Conservation (phyloP, 1,140 invertebrate species). For the Ceratina australensis region DNA sequence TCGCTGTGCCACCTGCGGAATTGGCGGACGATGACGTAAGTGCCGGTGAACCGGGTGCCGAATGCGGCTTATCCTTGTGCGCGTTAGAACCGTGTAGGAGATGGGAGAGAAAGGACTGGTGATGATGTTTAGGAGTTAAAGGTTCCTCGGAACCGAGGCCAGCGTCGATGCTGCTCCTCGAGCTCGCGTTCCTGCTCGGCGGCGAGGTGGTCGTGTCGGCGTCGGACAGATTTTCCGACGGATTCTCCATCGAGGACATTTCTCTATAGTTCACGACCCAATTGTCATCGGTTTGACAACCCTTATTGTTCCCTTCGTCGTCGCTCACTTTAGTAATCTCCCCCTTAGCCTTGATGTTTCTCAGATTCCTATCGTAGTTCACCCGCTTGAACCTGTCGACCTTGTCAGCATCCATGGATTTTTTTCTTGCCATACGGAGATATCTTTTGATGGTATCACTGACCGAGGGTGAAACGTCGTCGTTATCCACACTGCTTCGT, state of each 20-base stretch:
- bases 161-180: constrained; percentile 80
- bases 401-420: constrained; percentile 89
- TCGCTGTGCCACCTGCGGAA: constrained; percentile 82
- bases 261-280: constrained; percentile 82
- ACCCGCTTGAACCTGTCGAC: constrained; percentile 91
- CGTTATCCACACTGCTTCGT: constrained; percentile 88
- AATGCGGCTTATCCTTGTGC: constrained; percentile 78
- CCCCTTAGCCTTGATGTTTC: constrained; percentile 90
- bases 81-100: constrained; percentile 82
- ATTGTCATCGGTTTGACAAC: constrained; percentile 86
- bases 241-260: constrained; percentile 64
- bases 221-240: constrained; percentile 74
- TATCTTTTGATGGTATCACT: constrained; percentile 92
- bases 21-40: constrained; percentile 75
- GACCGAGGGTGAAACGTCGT: constrained; percentile 91
- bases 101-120: constrained; percentile 85
- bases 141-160: constrained; percentile 75
- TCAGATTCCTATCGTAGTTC: constrained; percentile 91
- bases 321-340: constrained; percentile 87
- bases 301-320: constrained; percentile 85
- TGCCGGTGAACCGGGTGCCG: constrained; percentile 77
- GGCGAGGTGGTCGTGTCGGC: constrained; percentile 78
- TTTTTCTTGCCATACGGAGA: constrained; percentile 90
- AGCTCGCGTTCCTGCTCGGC: constrained; percentile 79
- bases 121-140: constrained; percentile 80